These are phyloP conservation scores for Hemitrygon akajei DNA, from an alignment of 2,797 vertebrate genomes.

Conservation along the genomic window DNA sequence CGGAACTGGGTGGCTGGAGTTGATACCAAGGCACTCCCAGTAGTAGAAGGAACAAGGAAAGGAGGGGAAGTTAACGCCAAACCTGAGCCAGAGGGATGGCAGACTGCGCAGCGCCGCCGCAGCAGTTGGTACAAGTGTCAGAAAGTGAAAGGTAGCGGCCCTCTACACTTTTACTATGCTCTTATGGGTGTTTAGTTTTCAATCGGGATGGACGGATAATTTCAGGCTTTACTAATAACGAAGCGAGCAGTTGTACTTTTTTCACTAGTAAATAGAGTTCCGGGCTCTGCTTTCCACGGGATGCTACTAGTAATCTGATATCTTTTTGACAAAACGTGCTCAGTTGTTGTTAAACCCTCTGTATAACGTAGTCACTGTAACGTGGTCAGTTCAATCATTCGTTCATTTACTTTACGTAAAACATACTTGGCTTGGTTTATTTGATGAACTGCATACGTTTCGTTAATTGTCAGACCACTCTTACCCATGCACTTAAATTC, in stretches of 20 bases:
- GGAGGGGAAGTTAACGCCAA: background rate
- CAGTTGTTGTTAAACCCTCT: background rate
- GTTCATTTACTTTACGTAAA: background rate
- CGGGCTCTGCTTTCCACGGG: background rate
- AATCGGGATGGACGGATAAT: background rate
- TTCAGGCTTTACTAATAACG: background rate
- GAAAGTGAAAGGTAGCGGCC: slow-evolving; percentile 6
- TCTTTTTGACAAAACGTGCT: background rate
- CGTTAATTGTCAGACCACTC: too few species aligned
- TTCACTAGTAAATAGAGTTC: too few species aligned
- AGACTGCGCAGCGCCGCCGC: background rate
- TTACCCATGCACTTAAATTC: background rate
- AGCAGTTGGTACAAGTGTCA: background rate
- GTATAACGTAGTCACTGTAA: background rate
- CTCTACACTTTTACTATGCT: too few species aligned
- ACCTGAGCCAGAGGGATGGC: background rate
- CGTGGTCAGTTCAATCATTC: background rate
- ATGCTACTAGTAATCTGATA: background rate
- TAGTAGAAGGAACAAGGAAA: too few species aligned
- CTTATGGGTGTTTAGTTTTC: background rate
- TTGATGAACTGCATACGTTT: background rate
- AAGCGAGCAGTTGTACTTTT: background rate
- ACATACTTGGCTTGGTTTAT: background rate
- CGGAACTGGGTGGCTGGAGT: background rate
- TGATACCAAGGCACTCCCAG: too few species aligned